Base-by-base conservation (phyloP, 2,797 vertebrate species). In the Miopithecus talapoin region DNA sequence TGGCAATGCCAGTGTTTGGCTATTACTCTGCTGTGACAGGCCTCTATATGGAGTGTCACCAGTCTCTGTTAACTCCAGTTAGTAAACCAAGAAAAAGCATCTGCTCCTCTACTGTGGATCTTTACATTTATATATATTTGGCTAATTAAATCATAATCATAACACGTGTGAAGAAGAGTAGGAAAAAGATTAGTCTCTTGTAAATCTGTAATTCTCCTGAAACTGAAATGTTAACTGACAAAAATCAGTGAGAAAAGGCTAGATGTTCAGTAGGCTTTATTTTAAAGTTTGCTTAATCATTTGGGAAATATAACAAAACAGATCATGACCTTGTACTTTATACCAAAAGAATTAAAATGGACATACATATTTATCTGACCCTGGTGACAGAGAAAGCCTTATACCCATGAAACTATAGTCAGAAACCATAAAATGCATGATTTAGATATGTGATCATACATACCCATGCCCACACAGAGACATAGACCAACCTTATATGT, bases 261-360 rank as follows among this genome's bases (percentile, higher is more conserved):
- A 85, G 28, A 33, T 43, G 4, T 94, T 92, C 14, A 70, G 41
- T 36, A 72, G 46, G 74, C 13, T n/a, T 80, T 86, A 86, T 75
- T 93, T 93, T 17, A 91, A 95, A 70, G 41, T 79, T 28, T 59
- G 86, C 72, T 21, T 70, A 64, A 74, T 33, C 86, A 48, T 84
- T 93, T 53, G 12, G 30, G 57, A 61, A 76, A 87, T 61, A 70
- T 70, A 61, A n/a, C 30, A 88, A 74, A 92, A 78, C 75, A 81
- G 2, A 30, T 92, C 16, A 39, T 48, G 57, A 46, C 39, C 13
- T 89, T 81, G 33, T 5, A 64, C 4, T 8, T 5, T 55, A 70
- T 91, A 28, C 14, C 39, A 91, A 93, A 76, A 87, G 36, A 93
- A 46, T 22, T 85, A 88, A 97, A 85, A 48, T 59, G 46, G 22